Percentiles rank a stretch among this genome's conserved stretches.
Evolutionary conservation across 2,888 invertebrate species (phyloP).

Genomic region (Cremastinae sp.): DNA sequence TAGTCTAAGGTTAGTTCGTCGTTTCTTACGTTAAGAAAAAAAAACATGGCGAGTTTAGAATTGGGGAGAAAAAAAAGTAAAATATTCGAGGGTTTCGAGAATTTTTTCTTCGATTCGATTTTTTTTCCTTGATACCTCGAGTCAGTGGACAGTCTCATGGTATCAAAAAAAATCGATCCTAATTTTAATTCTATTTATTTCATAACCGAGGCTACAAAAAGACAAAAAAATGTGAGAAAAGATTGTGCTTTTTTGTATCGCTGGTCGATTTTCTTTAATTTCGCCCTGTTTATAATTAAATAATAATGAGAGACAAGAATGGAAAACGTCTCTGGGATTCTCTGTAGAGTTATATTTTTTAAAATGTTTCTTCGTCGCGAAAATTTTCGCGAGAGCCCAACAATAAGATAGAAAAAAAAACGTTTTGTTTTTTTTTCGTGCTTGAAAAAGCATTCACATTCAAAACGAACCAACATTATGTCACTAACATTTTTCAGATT

Average conservation of each 20-base stretch:
- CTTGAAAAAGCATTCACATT: not conserved
- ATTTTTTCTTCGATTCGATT: too few relatives aligned
- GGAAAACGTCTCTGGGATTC: slow-evolving; percentile 22
- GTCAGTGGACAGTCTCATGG: too few relatives aligned
- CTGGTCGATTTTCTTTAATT: slow-evolving; percentile 32
- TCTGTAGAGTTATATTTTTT: slow-evolving; percentile 56
- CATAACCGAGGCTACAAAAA: slow-evolving; percentile 6
- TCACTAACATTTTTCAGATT: too few relatives aligned
- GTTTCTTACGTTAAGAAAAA: slow-evolving; percentile 18
- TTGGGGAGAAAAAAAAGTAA: not conserved
- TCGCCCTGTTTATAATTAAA: slow-evolving; percentile 4
- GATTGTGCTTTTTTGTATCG: slow-evolving; percentile 17
- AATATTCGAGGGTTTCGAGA: too few relatives aligned
- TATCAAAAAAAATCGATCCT: too few relatives aligned
- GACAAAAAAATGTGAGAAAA: slow-evolving; percentile 1
- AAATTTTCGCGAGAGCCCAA: not conserved
- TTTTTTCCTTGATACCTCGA: too few relatives aligned
- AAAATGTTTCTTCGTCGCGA: slow-evolving; percentile 30
- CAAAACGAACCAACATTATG: not conserved
- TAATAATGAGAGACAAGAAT: not conserved
- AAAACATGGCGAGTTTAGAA: slow-evolving; percentile 4
- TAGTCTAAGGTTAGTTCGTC: slow-evolving; percentile 30
- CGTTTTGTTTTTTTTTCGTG: not conserved
- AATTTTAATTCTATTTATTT: not conserved
- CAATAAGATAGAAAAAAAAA: not conserved